Percentiles rank a stretch among this genome's conserved stretches.
Evolutionary conservation across 2,888 invertebrate species (phyloP).

Genomic region (Cantharis rustica): DNA sequence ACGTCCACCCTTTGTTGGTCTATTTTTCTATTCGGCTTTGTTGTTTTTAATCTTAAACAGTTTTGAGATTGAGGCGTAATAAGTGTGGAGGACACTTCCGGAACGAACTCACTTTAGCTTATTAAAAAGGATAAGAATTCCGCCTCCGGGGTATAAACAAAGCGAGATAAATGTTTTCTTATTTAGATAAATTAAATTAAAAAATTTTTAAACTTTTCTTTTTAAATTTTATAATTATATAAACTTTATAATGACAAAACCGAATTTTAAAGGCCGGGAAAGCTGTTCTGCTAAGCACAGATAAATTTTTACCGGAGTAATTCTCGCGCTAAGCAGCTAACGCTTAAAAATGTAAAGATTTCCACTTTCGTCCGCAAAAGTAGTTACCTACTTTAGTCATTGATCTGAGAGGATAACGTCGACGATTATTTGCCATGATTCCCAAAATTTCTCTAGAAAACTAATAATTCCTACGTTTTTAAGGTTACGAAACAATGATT

Average conservation of each 20-base stretch:
- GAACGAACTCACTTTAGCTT: slow-evolving; percentile 33
- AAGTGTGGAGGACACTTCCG: slow-evolving; percentile 29
- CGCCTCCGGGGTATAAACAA: background rate
- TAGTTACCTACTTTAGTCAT: too few species aligned
- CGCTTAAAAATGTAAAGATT: too few species aligned
- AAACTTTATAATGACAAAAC: background rate
- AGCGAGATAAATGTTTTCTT: background rate
- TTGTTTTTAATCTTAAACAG: slow-evolving; percentile 31
- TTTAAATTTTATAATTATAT: background rate
- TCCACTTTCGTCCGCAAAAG: too few species aligned
- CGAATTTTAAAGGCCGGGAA: too few species aligned
- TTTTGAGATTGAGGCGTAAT: slow-evolving; percentile 16
- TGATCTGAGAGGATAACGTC: too few species aligned
- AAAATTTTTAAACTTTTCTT: background rate
- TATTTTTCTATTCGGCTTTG: slow-evolving; percentile 15
- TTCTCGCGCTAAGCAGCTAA: too few species aligned
- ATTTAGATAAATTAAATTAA: background rate
- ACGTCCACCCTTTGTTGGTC: slow-evolving; percentile 37
- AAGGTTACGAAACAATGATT: too few species aligned
- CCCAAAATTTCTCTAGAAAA: too few species aligned
- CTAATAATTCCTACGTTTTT: too few species aligned
- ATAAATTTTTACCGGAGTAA: too few species aligned
- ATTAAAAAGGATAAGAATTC: slow-evolving; percentile 32
- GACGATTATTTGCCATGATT: too few species aligned
- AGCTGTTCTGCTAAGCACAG: too few species aligned